Evolutionary conservation across 2,888 invertebrate species (phyloP), one percentile per base, ranked within the genome.

Genomic region (Chalcosyrphus nemorum): DNA sequence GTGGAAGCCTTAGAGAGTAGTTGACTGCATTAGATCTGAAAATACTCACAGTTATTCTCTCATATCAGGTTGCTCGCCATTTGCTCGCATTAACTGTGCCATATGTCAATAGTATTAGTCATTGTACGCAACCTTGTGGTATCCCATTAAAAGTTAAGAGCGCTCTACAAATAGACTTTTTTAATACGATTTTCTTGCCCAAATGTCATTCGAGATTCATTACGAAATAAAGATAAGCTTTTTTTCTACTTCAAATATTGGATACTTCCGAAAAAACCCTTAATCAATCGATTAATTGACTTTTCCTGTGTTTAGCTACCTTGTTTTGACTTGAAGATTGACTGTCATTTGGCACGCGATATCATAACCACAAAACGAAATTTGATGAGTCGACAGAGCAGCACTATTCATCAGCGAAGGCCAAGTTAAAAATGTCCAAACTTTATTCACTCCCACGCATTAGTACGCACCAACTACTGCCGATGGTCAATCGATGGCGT

Each of bases 401-500:
- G n/a, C n/a, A 35, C 52, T 27, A 52, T 52, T 29, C 32, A 41
- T 41, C 59, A 24, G n/a, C n/a, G 4, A 24, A 41, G 13, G 15
- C 32, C 27, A 52, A 32, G 32, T n/a, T n/a, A n/a, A n/a, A n/a
- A n/a, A n/a, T n/a, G n/a, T 11, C 7, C 2, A 45, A n/a, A 45
- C 32, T 9, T 19, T 15, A 4, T 21, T 24, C 3, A 21, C 21
- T 27, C 29, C 29, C 35, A 13, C 38, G n/a, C 11, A 15, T 5
- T n/a, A 19, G 2, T 13, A 43, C n/a, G 5, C 29, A 11, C 19
- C 29, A 17, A 13, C 41, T 19, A 41, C 17, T 29, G 32, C 17
- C 21, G 21, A 71, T 71, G 27, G 35, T 27, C 57, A 50, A 71
- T 71, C 71, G 35, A 71, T 50, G 21, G 13, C 45, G 7, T 17